These are phyloP conservation scores for Isichthys henryi DNA, from an alignment of 2,113 vertebrate genomes.

Conservation along the genomic window DNA sequence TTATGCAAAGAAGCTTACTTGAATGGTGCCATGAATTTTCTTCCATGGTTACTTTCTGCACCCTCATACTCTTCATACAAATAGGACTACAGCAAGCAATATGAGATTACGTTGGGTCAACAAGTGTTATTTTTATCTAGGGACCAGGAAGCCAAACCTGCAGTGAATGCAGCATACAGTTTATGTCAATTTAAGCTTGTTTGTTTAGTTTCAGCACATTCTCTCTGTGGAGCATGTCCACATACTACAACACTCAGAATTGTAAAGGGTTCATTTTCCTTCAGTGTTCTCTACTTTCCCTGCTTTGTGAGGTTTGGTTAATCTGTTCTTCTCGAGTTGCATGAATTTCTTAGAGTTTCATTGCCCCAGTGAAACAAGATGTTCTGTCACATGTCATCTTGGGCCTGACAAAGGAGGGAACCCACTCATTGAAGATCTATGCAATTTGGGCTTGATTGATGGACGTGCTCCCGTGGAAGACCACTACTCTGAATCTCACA, in stretches of 20 bases:
- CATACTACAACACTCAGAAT: neutral
- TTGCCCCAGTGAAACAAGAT: neutral
- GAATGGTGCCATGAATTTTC: neutral
- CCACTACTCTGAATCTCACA: neutral
- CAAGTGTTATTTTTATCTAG: constrained; percentile 15
- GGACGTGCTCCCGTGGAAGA: neutral
- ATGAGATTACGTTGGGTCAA: constrained; percentile 22
- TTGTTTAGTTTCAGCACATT: constrained; percentile 13
- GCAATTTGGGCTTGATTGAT: neutral
- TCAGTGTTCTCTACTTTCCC: neutral
- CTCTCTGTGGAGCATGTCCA: neutral
- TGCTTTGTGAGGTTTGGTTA: neutral
- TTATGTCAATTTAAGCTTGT: constrained; percentile 12
- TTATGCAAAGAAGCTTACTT: neutral
- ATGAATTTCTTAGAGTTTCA: neutral
- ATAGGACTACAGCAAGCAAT: neutral
- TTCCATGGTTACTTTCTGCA: constrained; percentile 7
- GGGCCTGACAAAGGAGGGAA: neutral
- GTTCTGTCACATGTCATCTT: neutral
- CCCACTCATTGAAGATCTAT: neutral
- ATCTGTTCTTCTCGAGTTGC: neutral
- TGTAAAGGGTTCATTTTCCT: neutral
- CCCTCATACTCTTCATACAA: neutral
- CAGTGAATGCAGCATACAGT: neutral
- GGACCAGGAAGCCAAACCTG: neutral